phyloP scores from a whole-genome alignment of 2,888 invertebrate genomes.

The Blera fallax region DNA sequence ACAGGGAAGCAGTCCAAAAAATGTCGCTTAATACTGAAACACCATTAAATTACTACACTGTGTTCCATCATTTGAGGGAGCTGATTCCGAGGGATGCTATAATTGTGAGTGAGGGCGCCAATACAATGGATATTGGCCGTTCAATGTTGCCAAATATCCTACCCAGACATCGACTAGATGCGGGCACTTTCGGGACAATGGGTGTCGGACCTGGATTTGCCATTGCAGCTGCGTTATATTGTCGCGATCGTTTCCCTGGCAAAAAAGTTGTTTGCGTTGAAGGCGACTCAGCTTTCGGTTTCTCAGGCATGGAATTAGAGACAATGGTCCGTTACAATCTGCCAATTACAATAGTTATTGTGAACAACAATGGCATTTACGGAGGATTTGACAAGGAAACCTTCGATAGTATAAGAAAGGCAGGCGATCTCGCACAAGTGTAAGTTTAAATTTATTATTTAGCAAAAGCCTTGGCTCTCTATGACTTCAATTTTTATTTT shows the following conservation, averaged over 20 bases:
- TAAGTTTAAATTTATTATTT: slow-evolving; percentile 81
- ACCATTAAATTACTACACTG: slow-evolving; percentile 97
- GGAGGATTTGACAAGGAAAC: slow-evolving; percentile 91
- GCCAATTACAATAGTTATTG: slow-evolving; percentile 93
- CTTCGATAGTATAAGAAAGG: slow-evolving; percentile 86
- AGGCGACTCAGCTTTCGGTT: slow-evolving; percentile 99
- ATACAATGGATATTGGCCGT: slow-evolving; percentile 99
- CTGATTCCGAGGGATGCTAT: slow-evolving; percentile 91
- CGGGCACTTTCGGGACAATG: slow-evolving; percentile 98
- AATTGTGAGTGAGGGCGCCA: slow-evolving; percentile 98
- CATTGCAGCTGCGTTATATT: slow-evolving; percentile 95
- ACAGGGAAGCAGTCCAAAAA: slow-evolving; percentile 86
- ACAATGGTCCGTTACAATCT: slow-evolving; percentile 97
- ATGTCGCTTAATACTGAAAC: slow-evolving; percentile 87
- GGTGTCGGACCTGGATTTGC: slow-evolving; percentile 97
- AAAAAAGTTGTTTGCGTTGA: slow-evolving; percentile 96
- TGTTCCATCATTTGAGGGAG: slow-evolving; percentile 91
- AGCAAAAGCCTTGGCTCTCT: not conserved
- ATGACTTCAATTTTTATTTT: slow-evolving; percentile 74
- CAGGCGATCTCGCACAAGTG: slow-evolving; percentile 89
- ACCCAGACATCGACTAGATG: slow-evolving; percentile 95
- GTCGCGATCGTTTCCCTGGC: slow-evolving; percentile 89
- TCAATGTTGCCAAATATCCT: slow-evolving; percentile 91
- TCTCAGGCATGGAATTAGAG: slow-evolving; percentile 99
- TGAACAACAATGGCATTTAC: slow-evolving; percentile 98